Percentiles rank a stretch among this genome's conserved stretches.
Conservation (phyloP, 2,113 vertebrate genomes). For the Cochlearius cochlearius region DNA sequence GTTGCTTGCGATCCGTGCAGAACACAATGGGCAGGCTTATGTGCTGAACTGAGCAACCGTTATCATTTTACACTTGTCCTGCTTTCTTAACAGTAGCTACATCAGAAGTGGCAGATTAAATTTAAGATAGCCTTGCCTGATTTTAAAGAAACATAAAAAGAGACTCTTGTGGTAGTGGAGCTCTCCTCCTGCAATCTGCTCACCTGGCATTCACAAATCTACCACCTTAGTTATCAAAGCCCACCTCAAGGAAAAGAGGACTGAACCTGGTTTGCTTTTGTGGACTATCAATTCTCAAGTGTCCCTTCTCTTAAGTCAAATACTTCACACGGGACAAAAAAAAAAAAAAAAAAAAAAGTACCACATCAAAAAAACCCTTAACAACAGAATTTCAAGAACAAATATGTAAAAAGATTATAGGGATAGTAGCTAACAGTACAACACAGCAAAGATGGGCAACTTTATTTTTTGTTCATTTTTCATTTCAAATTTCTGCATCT, state of each 20-base stretch:
- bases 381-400: background rate
- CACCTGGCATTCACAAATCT: background rate
- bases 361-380: background rate
- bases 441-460: background rate
- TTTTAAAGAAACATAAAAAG: background rate
- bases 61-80: background rate
- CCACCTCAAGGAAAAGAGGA: background rate
- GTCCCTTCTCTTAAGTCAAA: background rate
- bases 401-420: background rate
- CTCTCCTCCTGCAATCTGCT: background rate
- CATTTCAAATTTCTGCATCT: background rate
- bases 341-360: no score
- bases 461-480: background rate
- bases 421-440: background rate
- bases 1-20: accelerated
- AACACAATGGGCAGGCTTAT: background rate
- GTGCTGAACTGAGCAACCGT: background rate
- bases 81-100: background rate
- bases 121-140: background rate
- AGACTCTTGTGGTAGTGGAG: background rate
- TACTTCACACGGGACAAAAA: no score
- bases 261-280: background rate
- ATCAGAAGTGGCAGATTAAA: background rate
- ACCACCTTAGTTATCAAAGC: background rate
- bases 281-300: background rate